Percentiles rank a stretch among this genome's conserved stretches.
phyloP scores from a whole-genome alignment of 1,140 invertebrate species.

The Solenopsis invicta region DNA sequence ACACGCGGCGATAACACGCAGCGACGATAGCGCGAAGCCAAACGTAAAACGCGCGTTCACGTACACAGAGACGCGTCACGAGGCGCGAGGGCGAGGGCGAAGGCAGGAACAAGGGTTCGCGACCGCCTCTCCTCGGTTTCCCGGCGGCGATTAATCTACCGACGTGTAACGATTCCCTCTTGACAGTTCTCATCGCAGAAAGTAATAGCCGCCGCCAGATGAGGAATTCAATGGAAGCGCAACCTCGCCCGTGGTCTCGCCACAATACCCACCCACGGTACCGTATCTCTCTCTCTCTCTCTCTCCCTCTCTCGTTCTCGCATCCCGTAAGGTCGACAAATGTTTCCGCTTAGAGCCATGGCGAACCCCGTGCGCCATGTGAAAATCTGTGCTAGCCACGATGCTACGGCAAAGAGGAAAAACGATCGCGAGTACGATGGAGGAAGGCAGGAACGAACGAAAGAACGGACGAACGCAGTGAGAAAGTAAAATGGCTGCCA shows the following conservation, averaged over 20 bases:
- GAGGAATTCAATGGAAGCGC: conserved; percentile 72
- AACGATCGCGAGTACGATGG: conserved; percentile 4
- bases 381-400: conserved; percentile 35
- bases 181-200: conserved; percentile 76
- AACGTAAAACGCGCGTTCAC: conserved; percentile 13
- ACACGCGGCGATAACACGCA: conserved; percentile 28
- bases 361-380: conserved; percentile 33
- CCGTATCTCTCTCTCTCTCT: neutral
- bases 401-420: neutral
- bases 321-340: conserved; percentile 47
- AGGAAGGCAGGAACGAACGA: neutral
- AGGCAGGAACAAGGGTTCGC: conserved; percentile 33
- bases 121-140: conserved; percentile 67
- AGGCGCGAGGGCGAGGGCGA: too few relatives aligned
- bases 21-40: conserved; percentile 37
- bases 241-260: conserved; percentile 42
- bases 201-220: conserved; percentile 74
- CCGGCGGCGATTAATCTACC: conserved; percentile 74
- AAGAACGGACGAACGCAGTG: neutral
- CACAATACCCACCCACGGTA: conserved; percentile 55
- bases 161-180: conserved; percentile 66
- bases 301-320: neutral
- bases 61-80: neutral
- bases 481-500: conserved; percentile 70
- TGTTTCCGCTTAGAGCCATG: conserved; percentile 53